Evolutionary conservation across 2,113 vertebrate genomes (phyloP).

Genomic region (Fukomys damarensis): DNA sequence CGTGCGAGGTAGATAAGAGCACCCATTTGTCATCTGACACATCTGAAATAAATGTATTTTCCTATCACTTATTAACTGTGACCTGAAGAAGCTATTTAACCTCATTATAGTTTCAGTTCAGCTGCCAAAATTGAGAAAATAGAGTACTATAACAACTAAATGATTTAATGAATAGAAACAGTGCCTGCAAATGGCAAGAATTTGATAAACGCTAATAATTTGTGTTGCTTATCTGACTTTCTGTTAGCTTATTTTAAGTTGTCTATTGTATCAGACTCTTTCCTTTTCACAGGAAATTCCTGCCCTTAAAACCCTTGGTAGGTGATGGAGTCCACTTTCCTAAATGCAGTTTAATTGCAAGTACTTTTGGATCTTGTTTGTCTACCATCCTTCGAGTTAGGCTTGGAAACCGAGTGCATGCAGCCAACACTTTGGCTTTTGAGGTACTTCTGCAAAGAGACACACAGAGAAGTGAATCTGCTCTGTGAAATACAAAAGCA

Average conservation of each 20-base stretch:
- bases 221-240: conserved; percentile 14
- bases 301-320: background rate
- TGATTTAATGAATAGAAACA: conserved; percentile 3
- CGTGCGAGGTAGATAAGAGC: background rate
- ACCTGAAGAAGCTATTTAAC: conserved; percentile 40
- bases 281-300: background rate
- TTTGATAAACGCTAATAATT: conserved; percentile 5
- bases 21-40: background rate
- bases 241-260: background rate
- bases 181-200: background rate
- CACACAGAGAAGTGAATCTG: background rate
- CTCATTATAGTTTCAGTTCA: conserved; percentile 11
- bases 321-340: background rate
- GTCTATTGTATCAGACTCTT: background rate
- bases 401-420: background rate
- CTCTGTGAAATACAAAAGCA: background rate
- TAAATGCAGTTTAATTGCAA: background rate
- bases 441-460: background rate
- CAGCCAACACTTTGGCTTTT: background rate
- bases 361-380: background rate
- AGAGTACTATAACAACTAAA: background rate
- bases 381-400: background rate
- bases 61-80: conserved; percentile 9
- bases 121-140: background rate
- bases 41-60: background rate